A percentile compares a stretch with the other conserved stretches of the same genome.
Evolutionary conservation across 1,140 invertebrate genomes (phyloP).

Genomic region (Macrosteles quadrilineatus): DNA sequence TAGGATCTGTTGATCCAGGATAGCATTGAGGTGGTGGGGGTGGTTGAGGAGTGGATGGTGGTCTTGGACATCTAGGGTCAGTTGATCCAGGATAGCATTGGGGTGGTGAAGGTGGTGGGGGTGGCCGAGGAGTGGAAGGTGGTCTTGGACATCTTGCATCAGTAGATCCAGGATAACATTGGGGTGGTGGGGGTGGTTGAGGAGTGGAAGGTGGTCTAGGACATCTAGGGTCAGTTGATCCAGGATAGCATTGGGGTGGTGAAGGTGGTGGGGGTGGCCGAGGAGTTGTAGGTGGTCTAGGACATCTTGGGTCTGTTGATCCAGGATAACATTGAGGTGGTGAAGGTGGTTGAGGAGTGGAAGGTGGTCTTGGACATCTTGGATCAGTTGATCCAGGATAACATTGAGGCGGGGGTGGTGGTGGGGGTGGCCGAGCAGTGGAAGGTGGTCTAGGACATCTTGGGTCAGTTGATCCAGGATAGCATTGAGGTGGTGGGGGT

Average conservation of each 20-base stretch:
- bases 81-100: slow-evolving; percentile 42
- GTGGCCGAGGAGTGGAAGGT: slow-evolving; percentile 19
- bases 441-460: slow-evolving; percentile 45
- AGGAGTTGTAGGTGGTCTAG: slow-evolving; percentile 41
- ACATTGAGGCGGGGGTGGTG: slow-evolving; percentile 37
- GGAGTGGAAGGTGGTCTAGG: slow-evolving; percentile 27
- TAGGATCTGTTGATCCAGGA: slow-evolving; percentile 47
- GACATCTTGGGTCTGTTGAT: slow-evolving; percentile 42
- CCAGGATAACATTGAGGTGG: slow-evolving; percentile 40
- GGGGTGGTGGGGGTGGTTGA: neutral
- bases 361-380: slow-evolving; percentile 49
- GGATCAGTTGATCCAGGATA: slow-evolving; percentile 52
- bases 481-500: slow-evolving; percentile 42
- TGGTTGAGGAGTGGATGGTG: slow-evolving; percentile 43
- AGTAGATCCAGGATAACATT: slow-evolving; percentile 41
- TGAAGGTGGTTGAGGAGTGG: slow-evolving; percentile 36
- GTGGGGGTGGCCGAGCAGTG: slow-evolving; percentile 37
- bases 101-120: slow-evolving; percentile 23
- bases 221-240: slow-evolving; percentile 41
- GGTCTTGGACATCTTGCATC: slow-evolving; percentile 48
- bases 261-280: slow-evolving; percentile 39
- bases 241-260: slow-evolving; percentile 33
- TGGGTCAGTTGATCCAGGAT: slow-evolving; percentile 48
- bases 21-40: slow-evolving; percentile 42
- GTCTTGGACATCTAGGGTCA: slow-evolving; percentile 46